A percentile compares a stretch with the other conserved stretches of the same genome.
Evolutionary conservation across 1,140 invertebrate genomes (phyloP).

Genomic region (Coenobita brevimanus): DNA sequence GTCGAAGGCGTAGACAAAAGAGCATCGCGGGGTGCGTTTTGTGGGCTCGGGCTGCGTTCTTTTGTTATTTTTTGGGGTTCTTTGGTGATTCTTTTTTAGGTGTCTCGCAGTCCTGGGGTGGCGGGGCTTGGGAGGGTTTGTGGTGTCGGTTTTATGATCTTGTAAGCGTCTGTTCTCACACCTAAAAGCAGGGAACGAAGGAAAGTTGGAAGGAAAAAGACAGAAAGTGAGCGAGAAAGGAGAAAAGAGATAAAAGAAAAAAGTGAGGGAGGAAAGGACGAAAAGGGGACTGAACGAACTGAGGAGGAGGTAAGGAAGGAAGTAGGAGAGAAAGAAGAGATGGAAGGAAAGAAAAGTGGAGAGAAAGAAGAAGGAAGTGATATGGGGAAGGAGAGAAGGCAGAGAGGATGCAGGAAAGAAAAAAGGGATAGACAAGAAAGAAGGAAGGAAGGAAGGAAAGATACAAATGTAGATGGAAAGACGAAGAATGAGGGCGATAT

Average conservation of each 20-base stretch:
- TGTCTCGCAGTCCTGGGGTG: too few relatives aligned
- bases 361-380: background rate
- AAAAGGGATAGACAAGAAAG: background rate
- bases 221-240: constrained; percentile 4
- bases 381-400: background rate
- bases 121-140: too few relatives aligned
- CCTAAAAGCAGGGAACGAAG: too few relatives aligned
- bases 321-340: constrained; percentile 15
- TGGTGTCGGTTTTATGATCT: background rate
- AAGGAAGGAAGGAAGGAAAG: background rate
- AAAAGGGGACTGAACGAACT: background rate
- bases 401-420: background rate
- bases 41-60: too few relatives aligned
- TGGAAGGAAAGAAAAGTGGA: background rate
- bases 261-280: background rate
- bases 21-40: too few relatives aligned
- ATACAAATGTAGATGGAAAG: background rate
- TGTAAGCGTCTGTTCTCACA: background rate
- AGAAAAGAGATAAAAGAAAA: background rate
- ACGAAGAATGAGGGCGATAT: background rate
- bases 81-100: too few relatives aligned
- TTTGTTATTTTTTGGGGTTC: too few relatives aligned
- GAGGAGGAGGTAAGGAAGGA: background rate
- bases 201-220: background rate
- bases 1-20: too few relatives aligned